Evolutionary conservation across 2,113 vertebrate genomes (phyloP).

Genomic region (Eublepharis macularius): DNA sequence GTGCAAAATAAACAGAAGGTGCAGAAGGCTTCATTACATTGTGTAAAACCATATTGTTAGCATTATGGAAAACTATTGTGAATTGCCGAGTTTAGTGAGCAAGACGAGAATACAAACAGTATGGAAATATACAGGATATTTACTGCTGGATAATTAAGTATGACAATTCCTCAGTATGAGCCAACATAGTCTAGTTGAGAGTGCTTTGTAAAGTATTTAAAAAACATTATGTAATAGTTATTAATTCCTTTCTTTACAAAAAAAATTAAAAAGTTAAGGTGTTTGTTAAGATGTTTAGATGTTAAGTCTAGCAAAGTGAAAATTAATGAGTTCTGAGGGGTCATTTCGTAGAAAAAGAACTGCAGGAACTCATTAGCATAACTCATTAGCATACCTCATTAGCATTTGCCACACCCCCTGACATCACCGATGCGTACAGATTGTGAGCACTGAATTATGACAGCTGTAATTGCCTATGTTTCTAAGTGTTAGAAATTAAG

Average conservation of each 20-base stretch:
- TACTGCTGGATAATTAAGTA: constrained; percentile 3
- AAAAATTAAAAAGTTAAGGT: neutral
- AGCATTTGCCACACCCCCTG: no score
- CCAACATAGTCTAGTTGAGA: constrained; percentile 24
- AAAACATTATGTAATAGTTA: neutral
- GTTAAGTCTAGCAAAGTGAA: neutral
- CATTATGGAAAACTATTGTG: constrained; percentile 38
- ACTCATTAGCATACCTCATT: no score
- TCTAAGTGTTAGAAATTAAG: neutral
- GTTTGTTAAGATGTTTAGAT: neutral
- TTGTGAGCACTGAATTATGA: neutral
- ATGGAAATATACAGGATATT: constrained; percentile 26
- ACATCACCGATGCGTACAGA: neutral
- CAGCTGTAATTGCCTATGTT: neutral
- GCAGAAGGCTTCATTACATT: constrained; percentile 50
- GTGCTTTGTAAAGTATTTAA: constrained; percentile 32
- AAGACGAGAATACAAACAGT: constrained; percentile 22
- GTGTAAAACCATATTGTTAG: no score
- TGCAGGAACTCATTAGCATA: no score
- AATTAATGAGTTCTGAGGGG: constrained; percentile 13
- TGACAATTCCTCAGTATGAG: constrained; percentile 3
- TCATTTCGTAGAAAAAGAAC: no score
- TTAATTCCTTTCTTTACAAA: neutral
- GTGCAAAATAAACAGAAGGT: constrained; percentile 57
- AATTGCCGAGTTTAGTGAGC: constrained; percentile 26